Conservation (phyloP, 2,888 invertebrate species). For the Agrotis ipsilon region DNA sequence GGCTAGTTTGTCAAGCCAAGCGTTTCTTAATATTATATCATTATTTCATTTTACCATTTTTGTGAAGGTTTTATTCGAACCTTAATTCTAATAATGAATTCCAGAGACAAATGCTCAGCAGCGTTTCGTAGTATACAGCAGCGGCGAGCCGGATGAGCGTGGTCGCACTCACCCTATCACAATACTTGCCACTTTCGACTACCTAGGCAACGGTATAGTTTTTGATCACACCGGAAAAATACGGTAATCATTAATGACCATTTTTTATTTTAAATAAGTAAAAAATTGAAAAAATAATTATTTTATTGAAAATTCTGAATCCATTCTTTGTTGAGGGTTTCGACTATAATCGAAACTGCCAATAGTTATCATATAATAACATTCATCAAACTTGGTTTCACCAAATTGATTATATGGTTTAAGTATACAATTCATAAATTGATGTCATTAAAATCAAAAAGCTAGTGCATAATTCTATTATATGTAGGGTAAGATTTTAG, state of each 20-base stretch:
- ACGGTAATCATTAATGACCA: conserved; percentile 71
- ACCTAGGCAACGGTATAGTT: conserved; percentile 85
- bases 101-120: conserved; percentile 84
- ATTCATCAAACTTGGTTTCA: no score
- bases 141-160: conserved; percentile 81
- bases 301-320: no score
- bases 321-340: no score
- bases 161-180: conserved; percentile 81
- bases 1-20: background rate
- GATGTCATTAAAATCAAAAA: no score
- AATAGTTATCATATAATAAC: no score
- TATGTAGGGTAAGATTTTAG: background rate
- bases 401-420: no score
- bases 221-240: conserved; percentile 87
- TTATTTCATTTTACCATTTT: background rate
- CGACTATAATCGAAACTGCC: no score
- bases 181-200: conserved; percentile 84
- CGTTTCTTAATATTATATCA: background rate
- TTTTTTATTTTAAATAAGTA: no score
- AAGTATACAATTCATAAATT: no score
- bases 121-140: conserved; percentile 84
- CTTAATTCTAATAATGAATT: conserved; percentile 3
- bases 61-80: background rate
- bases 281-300: no score
- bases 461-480: background rate